Conservation (phyloP, 1,140 invertebrate species). For the Limonius californicus region DNA sequence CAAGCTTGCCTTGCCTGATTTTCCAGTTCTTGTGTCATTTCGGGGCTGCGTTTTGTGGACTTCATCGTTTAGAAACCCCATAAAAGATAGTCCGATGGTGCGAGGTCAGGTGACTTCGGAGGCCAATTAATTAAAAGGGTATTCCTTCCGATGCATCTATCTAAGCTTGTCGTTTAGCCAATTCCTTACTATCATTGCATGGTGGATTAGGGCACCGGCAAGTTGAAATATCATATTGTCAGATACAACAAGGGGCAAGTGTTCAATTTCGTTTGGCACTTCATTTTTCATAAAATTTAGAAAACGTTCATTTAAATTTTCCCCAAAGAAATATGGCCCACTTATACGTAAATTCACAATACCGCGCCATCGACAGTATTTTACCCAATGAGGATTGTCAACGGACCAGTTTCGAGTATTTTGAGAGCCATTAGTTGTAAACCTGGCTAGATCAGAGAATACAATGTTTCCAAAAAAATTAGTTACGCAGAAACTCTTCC, state of each 20-base stretch:
- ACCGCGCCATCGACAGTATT: too few relatives aligned
- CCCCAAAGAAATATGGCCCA: not conserved
- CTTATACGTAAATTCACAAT: not conserved
- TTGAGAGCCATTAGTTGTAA: too few relatives aligned
- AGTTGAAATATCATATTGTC: not conserved
- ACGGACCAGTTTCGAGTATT: not conserved
- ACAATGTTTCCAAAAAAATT: not conserved
- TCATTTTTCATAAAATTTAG: not conserved
- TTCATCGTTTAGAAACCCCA: not conserved
- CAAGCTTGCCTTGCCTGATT: not conserved
- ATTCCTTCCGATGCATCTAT: not conserved
- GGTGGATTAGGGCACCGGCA: not conserved
- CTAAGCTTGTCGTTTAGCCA: not conserved
- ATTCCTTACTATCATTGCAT: too few relatives aligned
- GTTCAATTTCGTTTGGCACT: not conserved
- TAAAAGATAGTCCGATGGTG: not conserved
- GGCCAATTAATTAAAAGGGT: too few relatives aligned
- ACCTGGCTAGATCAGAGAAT: not conserved
- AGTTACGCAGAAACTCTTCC: not conserved
- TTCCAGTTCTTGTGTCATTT: not conserved
- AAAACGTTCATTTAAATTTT: not conserved
- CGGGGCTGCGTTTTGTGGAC: not conserved
- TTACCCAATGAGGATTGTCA: not conserved
- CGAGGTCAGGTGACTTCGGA: not conserved
- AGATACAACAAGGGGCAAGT: not conserved